Percentiles rank a stretch among this genome's conserved stretches.
Evolutionary conservation across 2,113 vertebrate species (phyloP).

Genomic region (Pterocles orientalis): DNA sequence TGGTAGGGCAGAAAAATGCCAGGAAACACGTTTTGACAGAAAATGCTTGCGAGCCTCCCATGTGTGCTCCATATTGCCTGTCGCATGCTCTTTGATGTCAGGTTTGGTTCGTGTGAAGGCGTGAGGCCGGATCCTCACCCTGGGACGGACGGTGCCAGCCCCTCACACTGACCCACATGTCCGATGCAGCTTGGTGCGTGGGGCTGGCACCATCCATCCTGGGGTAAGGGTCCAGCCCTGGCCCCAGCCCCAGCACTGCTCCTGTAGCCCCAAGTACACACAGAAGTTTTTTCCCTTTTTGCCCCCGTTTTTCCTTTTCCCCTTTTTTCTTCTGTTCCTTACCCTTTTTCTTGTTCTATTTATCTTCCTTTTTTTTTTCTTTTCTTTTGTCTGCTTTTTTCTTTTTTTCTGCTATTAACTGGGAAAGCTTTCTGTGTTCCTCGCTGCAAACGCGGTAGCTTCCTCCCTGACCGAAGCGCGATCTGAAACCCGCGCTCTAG

Average conservation of each 20-base stretch:
- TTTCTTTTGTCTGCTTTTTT: no score
- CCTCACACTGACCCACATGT: accelerated
- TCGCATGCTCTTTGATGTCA: conserved; percentile 70
- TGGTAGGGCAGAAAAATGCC: conserved; percentile 19
- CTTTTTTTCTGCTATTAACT: accelerated
- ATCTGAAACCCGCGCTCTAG: background rate
- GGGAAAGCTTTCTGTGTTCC: background rate
- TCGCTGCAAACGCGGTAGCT: background rate
- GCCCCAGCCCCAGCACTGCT: accelerated
- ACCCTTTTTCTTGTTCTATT: background rate
- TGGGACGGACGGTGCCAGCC: background rate
- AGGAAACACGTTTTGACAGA: conserved; percentile 70
- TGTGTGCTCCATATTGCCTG: conserved; percentile 74
- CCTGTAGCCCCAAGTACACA: background rate
- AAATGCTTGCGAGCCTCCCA: conserved; percentile 51
- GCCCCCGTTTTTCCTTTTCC: accelerated
- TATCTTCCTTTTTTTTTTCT: no score
- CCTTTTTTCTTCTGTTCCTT: accelerated
- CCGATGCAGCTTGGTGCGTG: accelerated
- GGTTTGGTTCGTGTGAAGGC: conserved; percentile 39
- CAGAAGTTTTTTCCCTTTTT: accelerated
- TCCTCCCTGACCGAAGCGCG: background rate
- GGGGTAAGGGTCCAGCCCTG: background rate
- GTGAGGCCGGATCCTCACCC: background rate
- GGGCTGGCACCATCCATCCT: accelerated